These are phyloP conservation scores for Campylomormyrus numenius DNA, from an alignment of 2,113 vertebrate genomes.

Conservation along the genomic window DNA sequence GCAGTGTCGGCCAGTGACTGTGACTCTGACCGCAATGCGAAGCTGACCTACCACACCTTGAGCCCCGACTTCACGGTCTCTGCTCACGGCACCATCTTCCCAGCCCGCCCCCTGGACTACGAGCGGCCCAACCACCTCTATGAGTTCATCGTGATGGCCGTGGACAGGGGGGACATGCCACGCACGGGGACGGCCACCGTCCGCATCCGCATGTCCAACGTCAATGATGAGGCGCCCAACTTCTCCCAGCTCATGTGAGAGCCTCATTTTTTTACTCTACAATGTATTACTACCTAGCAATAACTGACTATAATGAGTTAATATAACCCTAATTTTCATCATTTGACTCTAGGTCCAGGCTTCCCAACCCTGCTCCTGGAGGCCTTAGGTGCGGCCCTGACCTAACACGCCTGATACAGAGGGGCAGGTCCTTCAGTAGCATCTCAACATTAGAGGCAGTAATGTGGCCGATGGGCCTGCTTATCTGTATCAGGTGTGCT, in stretches of 20 bases:
- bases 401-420: no score
- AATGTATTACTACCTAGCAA: conserved; percentile 28
- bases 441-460: no score
- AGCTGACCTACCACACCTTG: conserved; percentile 72
- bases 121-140: conserved; percentile 76
- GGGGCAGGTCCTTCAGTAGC: no score
- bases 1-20: conserved; percentile 79
- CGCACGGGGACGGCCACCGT: conserved; percentile 78
- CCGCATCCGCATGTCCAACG: conserved; percentile 73
- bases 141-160: conserved; percentile 79
- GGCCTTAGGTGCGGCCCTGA: no score
- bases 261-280: conserved; percentile 4
- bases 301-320: background rate
- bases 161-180: conserved; percentile 74
- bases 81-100: conserved; percentile 72
- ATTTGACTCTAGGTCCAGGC: background rate
- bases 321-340: background rate
- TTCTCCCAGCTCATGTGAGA: conserved; percentile 77
- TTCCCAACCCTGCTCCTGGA: no score
- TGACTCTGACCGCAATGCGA: conserved; percentile 72
- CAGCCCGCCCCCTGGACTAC: conserved; percentile 66
- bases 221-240: conserved; percentile 77
- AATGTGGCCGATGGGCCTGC: no score
- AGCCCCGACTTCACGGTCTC: conserved; percentile 79
- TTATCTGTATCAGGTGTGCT: no score